phyloP scores from a whole-genome alignment of 2,113 vertebrate genomes.

The Coptodon bakossiorum region DNA sequence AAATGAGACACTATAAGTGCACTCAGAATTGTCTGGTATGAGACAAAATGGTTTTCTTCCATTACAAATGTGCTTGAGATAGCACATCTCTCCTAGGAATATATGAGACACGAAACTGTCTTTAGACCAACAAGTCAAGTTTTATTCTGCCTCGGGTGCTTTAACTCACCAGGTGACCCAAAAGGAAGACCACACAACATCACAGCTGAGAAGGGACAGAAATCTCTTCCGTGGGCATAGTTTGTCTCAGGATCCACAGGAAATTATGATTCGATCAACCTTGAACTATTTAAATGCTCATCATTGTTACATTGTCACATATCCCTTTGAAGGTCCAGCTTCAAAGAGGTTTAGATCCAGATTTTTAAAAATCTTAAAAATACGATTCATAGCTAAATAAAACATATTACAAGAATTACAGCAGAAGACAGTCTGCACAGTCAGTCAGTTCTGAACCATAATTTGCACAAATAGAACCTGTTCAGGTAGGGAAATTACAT shows the following conservation, averaged over 20 bases:
- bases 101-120: background rate
- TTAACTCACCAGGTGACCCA: background rate
- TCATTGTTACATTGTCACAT: background rate
- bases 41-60: background rate
- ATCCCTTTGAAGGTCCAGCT: background rate
- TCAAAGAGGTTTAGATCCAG: background rate
- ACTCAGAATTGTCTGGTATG: rapidly evolving
- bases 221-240: background rate
- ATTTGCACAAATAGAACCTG: background rate
- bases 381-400: background rate
- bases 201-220: background rate
- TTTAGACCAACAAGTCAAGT: background rate
- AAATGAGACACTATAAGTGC: background rate
- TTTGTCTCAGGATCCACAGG: background rate
- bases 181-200: slow-evolving; percentile 2
- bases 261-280: background rate
- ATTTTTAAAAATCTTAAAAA: background rate
- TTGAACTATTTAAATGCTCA: background rate
- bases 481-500: background rate
- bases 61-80: background rate
- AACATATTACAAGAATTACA: background rate
- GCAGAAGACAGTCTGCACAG: background rate
- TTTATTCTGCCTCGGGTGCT: background rate
- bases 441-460: background rate
- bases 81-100: background rate